Evolutionary conservation across 2,888 invertebrate species (phyloP), one percentile per base, ranked within the genome.

Genomic region (Drosophila quinaria): DNA sequence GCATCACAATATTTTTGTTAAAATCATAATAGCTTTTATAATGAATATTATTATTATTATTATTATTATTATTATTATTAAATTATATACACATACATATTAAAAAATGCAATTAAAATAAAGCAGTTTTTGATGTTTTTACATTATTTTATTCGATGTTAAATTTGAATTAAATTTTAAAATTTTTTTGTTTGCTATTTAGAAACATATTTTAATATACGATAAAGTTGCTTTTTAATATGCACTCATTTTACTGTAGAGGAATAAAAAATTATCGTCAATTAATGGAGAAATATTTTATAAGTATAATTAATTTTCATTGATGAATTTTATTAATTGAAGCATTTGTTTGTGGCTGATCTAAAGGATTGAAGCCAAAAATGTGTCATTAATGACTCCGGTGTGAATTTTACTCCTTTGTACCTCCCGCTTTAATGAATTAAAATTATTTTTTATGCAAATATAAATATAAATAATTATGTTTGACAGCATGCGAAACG

Each of bases 321-420:
- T 63, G 33, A 33, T 39, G 29, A 17, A 31, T 15, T 62, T 61
- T 42, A 74, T 74, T 66, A 67, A 77, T 74, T 67, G 74, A 61
- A 47, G 61, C 19, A 49, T 51, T 64, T 54, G 41, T 31, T 41
- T 35, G 50, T 42, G 62, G 42, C 49, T 35, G 41, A 62, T 54
- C 54, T 35, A 68, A 61, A 41, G 60, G 37, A 51, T 58, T 58
- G 25, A 31, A 31, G 6, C 46, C 33, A 35, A 61, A 39, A 6
- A 25, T n/a, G 47, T 44, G 41, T 37, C 61, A 71, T 62, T 74
- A 67, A 66, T 70, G 74, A 58, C 25, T 4, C 9, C 22, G 11
- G 8, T 11, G 2, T 58, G 29, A 4, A 25, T 37, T 51, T 39
- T 49, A 2, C 5, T 29, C 41, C 46, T 44, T 31, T 31, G 56